Conservation (phyloP, 2,113 vertebrate genomes). For the Mystacornis crossleyi region DNA sequence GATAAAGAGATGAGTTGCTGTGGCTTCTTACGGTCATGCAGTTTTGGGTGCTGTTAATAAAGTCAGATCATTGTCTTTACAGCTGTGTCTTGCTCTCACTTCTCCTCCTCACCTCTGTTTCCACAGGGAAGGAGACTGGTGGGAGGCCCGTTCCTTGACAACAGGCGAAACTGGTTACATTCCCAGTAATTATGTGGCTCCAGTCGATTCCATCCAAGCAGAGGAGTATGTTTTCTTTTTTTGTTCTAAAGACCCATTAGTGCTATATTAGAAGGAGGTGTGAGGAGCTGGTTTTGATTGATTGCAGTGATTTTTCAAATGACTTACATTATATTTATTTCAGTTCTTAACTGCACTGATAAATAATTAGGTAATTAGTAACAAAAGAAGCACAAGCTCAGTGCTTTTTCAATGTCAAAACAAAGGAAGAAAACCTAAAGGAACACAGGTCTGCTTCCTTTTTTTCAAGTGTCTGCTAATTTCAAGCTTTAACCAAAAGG, state of each 20-base stretch:
- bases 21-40: rapidly evolving
- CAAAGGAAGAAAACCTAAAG: conserved; percentile 18
- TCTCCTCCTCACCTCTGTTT: conserved; percentile 26
- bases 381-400: not conserved
- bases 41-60: not conserved
- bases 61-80: not conserved
- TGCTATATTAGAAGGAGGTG: not conserved
- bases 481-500: not conserved
- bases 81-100: not conserved
- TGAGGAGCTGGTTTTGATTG: conserved; percentile 2
- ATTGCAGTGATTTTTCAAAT: conserved; percentile 22
- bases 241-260: conserved; percentile 7
- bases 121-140: conserved; percentile 96
- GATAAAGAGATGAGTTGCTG: not conserved
- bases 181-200: conserved; percentile 98
- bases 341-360: conserved; percentile 11
- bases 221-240: conserved; percentile 88
- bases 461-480: not conserved
- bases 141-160: conserved; percentile 94
- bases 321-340: conserved; percentile 24
- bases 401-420: conserved; percentile 47
- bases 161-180: conserved; percentile 95
- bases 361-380: conserved; percentile 59
- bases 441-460: not conserved
- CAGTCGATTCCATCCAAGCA: conserved; percentile 96